Evolutionary conservation across 2,888 invertebrate genomes (phyloP).

Genomic region (Philereme transversata): DNA sequence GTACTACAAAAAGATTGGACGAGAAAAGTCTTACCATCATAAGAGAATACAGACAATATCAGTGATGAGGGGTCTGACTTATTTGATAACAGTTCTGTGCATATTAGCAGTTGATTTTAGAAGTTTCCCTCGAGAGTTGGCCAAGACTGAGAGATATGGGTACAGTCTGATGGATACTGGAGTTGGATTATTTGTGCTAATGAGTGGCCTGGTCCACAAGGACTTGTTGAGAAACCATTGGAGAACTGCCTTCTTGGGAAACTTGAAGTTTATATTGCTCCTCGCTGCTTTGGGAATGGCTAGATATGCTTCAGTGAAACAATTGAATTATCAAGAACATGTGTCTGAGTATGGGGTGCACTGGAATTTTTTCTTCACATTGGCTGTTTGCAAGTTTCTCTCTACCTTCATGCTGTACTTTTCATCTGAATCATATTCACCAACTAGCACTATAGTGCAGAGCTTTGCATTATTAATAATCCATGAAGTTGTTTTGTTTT

Average conservation of each 20-base stretch:
- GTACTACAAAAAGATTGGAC: constrained; percentile 32
- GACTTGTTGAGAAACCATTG: constrained; percentile 53
- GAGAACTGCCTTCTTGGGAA: constrained; percentile 60
- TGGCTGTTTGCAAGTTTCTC: constrained; percentile 91
- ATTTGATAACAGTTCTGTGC: constrained; percentile 89
- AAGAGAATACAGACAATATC: constrained; percentile 81
- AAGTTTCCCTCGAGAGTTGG: constrained; percentile 92
- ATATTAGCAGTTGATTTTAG: constrained; percentile 98
- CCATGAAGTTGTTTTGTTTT: constrained; percentile 87
- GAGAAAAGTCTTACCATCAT: constrained; percentile 46
- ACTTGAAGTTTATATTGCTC: constrained; percentile 62
- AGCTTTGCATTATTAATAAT: constrained; percentile 82
- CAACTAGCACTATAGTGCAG: constrained; percentile 68
- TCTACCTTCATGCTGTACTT: constrained; percentile 85
- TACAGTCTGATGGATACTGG: constrained; percentile 97
- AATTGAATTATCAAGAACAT: constrained; percentile 93
- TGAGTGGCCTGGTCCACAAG: constrained; percentile 90
- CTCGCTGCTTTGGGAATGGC: constrained; percentile 85
- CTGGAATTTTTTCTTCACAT: constrained; percentile 99
- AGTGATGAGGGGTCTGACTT: constrained; percentile 87
- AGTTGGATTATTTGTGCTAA: constrained; percentile 93
- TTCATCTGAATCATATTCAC: constrained; percentile 22
- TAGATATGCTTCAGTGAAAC: constrained; percentile 84
- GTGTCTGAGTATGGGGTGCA: constrained; percentile 97
- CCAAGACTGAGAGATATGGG: constrained; percentile 94